These are phyloP conservation scores for Pygocentrus nattereri DNA, from an alignment of 2,797 vertebrate species.

Conservation along the genomic window DNA sequence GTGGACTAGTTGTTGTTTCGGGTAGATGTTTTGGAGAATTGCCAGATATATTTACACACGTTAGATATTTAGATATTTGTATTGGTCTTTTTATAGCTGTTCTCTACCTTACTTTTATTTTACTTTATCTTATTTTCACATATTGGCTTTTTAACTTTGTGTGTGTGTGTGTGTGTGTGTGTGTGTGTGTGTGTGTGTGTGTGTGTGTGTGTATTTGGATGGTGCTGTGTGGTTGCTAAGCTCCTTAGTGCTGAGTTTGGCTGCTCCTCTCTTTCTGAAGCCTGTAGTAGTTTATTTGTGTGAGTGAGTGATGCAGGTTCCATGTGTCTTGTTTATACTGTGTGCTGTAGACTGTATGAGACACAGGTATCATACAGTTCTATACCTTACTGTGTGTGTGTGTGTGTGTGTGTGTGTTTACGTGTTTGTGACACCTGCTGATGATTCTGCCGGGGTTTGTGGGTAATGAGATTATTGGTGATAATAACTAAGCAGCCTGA, in stretches of 20 bases:
- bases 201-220: background rate
- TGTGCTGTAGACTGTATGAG: too few species aligned
- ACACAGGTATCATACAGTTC: too few species aligned
- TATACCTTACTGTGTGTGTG: background rate
- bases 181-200: background rate
- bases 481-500: constrained; percentile 14
- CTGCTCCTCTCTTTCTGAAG: too few species aligned
- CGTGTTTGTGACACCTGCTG: background rate
- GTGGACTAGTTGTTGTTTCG: too few species aligned
- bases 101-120: background rate
- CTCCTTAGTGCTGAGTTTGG: too few species aligned
- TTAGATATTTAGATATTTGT: too few species aligned
- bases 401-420: background rate
- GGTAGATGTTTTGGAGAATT: too few species aligned
- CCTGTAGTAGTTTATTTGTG: too few species aligned
- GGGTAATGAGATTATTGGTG: constrained; percentile 35
- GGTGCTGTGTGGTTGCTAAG: too few species aligned
- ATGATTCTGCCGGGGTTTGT: background rate
- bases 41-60: too few species aligned
- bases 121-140: background rate
- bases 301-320: background rate
- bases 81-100: too few species aligned
- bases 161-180: background rate
- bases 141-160: background rate
- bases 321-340: too few species aligned